Conservation (phyloP, 2,113 vertebrate species). For the Aptenodytes forsteri region DNA sequence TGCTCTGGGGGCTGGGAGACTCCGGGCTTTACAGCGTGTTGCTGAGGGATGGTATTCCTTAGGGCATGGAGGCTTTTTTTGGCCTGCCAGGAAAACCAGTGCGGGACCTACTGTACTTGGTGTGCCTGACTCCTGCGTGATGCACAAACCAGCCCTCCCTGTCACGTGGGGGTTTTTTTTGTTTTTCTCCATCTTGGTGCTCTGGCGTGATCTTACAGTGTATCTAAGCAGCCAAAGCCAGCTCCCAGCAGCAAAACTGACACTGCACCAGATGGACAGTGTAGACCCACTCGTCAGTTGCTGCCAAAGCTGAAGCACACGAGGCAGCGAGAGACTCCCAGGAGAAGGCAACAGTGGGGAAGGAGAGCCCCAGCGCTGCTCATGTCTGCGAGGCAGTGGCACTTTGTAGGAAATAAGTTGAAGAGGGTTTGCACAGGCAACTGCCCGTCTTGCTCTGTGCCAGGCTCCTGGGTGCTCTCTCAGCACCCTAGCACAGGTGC, state of each 20-base stretch:
- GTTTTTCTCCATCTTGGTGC: background rate
- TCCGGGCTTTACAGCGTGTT: background rate
- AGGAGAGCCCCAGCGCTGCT: background rate
- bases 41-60: background rate
- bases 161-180: background rate
- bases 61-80: background rate
- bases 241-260: background rate
- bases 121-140: background rate
- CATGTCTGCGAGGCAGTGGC: rapidly evolving
- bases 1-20: background rate
- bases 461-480: background rate
- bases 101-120: background rate
- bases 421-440: background rate
- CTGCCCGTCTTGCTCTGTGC: background rate
- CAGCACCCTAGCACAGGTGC: background rate
- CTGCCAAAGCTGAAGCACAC: background rate
- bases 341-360: background rate
- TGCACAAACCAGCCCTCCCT: background rate
- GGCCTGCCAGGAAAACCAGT: background rate
- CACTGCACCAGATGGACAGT: background rate
- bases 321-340: background rate
- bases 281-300: background rate
- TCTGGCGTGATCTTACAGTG: background rate
- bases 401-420: background rate
- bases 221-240: background rate